Base-by-base conservation (phyloP, 2,113 vertebrate genomes). In the Halcyon malimbica region DNA sequence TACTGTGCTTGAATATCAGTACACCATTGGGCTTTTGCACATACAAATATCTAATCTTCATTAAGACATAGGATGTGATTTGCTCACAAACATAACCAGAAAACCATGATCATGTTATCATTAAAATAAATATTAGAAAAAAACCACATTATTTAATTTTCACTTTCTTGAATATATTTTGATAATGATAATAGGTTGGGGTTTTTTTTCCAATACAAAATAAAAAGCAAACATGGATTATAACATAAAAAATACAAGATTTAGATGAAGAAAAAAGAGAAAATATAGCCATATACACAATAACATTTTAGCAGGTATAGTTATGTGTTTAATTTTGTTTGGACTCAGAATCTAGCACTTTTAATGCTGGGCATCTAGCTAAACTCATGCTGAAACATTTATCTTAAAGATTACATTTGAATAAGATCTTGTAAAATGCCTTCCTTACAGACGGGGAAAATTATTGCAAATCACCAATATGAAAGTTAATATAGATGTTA, bases 161-260 rank as follows among this genome's bases (percentile, higher is more conserved):
- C 78, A 42, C 37, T 18, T 1, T 76, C 13, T 70, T 87, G 59
- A 53, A 74, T 74, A 51, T 41, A 25, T 4, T 26, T 78, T 86
- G 4, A 4, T 70, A 64, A n/a, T 33, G n/a, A n/a, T 68, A 73
- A 56, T 25, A 53, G 16, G 31, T 21, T 59, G 24, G 24, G 16
- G 0, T 0, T 59, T 67, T 54, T 87, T 33, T 2, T 1, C 20
- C 6, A 21, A 9, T 8, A 68, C 9, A 54, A 57, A 80, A 37
- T 23, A 48, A 62, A 83, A 87, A 75, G 3, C 13, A 74, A 75
- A 6, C 21, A 54, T 23, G n/a, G 46, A 90, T 75, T 83, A 78
- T 11, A 67, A 13, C 44, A 6, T 69, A 60, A 73, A 33, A 90
- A 79, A 87, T 56, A 11, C 14, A 37, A 7, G 7, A 50, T 64